Conservation (phyloP, 2,797 vertebrate species). For the Adelosebastes latens region DNA sequence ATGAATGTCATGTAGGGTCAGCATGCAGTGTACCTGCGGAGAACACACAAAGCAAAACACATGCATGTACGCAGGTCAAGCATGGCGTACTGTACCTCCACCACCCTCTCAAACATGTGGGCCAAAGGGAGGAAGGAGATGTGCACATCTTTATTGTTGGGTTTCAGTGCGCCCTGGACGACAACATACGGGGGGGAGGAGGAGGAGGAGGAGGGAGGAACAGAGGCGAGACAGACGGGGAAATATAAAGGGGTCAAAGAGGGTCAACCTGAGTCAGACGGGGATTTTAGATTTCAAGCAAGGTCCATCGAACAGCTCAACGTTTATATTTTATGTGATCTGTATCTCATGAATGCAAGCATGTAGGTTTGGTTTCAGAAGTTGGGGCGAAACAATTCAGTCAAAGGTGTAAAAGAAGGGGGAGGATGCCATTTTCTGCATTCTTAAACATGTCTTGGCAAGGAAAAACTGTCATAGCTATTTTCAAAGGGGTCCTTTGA, state of each 20-base stretch:
- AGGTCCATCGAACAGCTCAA: neutral
- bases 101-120: constrained; percentile 96
- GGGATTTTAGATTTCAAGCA: neutral
- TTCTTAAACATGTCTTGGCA: neutral
- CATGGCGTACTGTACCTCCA: constrained; percentile 86
- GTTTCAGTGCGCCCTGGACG: constrained; percentile 64
- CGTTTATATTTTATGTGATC: neutral
- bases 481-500: no score
- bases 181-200: constrained; percentile 19
- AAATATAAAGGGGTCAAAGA: constrained; percentile 11
- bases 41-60: constrained; percentile 71
- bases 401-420: neutral
- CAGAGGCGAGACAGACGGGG: neutral
- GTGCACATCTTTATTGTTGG: constrained; percentile 84
- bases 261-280: neutral
- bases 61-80: constrained; percentile 55
- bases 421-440: neutral
- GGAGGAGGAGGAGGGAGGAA: neutral
- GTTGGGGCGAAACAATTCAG: no score
- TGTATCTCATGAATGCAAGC: neutral
- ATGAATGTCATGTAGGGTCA: constrained; percentile 79
- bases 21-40: constrained; percentile 79
- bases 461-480: no score
- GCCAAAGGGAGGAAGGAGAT: constrained; percentile 97
- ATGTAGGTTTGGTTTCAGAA: neutral